These are phyloP conservation scores for Thecophora atra DNA, from an alignment of 2,888 invertebrate species.

Conservation along the genomic window DNA sequence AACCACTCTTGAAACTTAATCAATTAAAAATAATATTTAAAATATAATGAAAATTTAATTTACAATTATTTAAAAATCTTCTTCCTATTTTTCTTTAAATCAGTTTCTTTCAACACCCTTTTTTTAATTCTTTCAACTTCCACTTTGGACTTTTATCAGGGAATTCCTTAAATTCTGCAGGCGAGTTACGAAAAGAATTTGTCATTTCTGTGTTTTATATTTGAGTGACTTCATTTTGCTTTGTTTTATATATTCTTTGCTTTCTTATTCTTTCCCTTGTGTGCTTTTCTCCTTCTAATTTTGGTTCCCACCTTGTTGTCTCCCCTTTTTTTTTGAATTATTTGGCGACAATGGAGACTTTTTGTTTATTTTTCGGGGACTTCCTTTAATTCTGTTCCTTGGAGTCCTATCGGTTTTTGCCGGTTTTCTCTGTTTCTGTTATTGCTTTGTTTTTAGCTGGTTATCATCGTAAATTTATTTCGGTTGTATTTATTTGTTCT, in stretches of 20 bases:
- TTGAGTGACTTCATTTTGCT: too few species aligned
- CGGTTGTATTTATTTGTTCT: neutral
- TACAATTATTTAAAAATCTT: neutral
- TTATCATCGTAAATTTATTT: neutral
- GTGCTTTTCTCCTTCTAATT: too few species aligned
- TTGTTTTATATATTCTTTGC: too few species aligned
- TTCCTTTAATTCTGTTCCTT: neutral
- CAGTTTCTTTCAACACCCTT: neutral
- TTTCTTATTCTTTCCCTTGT: too few species aligned
- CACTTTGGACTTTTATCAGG: neutral
- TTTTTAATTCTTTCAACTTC: neutral
- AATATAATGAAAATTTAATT: too few species aligned
- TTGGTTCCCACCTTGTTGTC: too few species aligned
- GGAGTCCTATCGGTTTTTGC: slow-evolving; percentile 2
- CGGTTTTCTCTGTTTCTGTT: neutral
- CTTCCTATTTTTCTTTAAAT: neutral
- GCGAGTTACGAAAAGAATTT: too few species aligned
- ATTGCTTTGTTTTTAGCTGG: neutral
- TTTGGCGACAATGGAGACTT: too few species aligned
- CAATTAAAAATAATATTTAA: neutral
- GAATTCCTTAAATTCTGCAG: neutral
- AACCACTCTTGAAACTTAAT: slow-evolving; percentile 18
- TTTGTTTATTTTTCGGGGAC: too few species aligned
- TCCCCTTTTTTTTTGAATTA: too few species aligned
- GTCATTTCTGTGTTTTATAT: too few species aligned